A percentile compares a stretch with the other conserved stretches of the same genome.
Evolutionary conservation across 1,140 invertebrate genomes (phyloP).

Genomic region (Drosophila paulistorum): DNA sequence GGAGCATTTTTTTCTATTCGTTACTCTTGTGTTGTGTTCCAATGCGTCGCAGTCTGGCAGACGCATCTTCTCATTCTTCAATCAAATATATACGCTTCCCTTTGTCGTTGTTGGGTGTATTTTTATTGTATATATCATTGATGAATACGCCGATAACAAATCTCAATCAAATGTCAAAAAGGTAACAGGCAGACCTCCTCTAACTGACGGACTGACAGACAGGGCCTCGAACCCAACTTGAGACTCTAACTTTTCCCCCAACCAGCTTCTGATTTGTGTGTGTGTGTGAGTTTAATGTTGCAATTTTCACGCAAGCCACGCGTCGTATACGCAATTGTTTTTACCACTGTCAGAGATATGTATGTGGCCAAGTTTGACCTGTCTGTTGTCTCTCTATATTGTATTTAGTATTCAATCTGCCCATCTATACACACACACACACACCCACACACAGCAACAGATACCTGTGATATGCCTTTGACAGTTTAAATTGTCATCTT

Average conservation of each 20-base stretch:
- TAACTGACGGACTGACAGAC: conserved; percentile 38
- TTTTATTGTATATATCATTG: conserved; percentile 83
- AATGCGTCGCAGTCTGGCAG: conserved; percentile 55
- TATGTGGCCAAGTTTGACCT: background rate
- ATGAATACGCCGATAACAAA: conserved; percentile 83
- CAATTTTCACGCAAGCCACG: conserved; percentile 79
- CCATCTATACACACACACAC: background rate
- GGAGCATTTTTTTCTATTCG: background rate
- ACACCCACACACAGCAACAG: background rate
- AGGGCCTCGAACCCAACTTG: background rate
- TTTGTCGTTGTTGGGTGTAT: conserved; percentile 48
- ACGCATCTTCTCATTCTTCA: conserved; percentile 9
- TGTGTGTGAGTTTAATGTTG: conserved; percentile 71
- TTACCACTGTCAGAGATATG: conserved; percentile 16
- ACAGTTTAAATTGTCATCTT: conserved; percentile 80
- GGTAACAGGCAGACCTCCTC: conserved; percentile 74
- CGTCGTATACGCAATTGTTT: conserved; percentile 80
- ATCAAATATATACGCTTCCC: background rate
- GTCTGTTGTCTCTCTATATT: background rate
- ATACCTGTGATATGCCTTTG: conserved; percentile 41
- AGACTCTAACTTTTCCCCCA: background rate
- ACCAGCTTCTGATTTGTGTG: conserved; percentile 27
- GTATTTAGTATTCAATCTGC: conserved; percentile 18
- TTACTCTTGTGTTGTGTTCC: conserved; percentile 29
- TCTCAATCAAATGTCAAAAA: conserved; percentile 83